Percentiles rank a stretch among this genome's conserved stretches.
Evolutionary conservation across 2,797 vertebrate species (phyloP).

Genomic region (Neosalanx taihuensis): DNA sequence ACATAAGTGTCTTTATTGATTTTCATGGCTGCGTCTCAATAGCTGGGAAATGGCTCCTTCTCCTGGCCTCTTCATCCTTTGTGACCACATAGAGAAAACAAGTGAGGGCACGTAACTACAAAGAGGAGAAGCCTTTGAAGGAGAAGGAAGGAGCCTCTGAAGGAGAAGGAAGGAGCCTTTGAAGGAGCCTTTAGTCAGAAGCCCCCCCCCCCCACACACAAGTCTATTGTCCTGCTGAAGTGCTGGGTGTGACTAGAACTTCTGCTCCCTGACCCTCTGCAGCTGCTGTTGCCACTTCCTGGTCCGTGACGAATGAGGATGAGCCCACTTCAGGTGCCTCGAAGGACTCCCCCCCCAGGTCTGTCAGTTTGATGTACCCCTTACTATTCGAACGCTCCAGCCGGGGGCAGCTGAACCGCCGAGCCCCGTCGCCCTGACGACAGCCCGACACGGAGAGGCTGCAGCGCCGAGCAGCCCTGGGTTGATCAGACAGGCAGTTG

Average conservation of each 20-base stretch:
- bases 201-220: background rate
- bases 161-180: constrained; percentile 19
- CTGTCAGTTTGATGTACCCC: constrained; percentile 89
- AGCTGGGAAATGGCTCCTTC: constrained; percentile 55
- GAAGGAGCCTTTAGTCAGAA: constrained; percentile 28
- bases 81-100: constrained; percentile 30
- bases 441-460: constrained; percentile 61
- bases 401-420: constrained; percentile 81
- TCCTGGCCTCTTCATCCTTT: constrained; percentile 23
- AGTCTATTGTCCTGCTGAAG: constrained; percentile 56
- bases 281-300: constrained; percentile 37
- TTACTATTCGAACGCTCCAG: constrained; percentile 87
- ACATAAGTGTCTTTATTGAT: constrained; percentile 54
- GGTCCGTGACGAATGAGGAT: constrained; percentile 61
- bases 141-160: constrained; percentile 38
- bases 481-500: constrained; percentile 72
- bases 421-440: constrained; percentile 65
- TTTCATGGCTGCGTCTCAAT: constrained; percentile 68
- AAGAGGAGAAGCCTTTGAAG: constrained; percentile 49
- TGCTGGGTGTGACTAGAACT: constrained; percentile 38
- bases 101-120: constrained; percentile 30
- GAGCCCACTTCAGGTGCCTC: constrained; percentile 75
- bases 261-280: constrained; percentile 58
- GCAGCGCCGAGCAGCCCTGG: constrained; percentile 60
- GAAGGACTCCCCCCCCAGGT: constrained; percentile 82